Evolutionary conservation across 2,888 invertebrate genomes (phyloP), one percentile per base, ranked within the genome.

Genomic region (Drosophila mercatorum): DNA sequence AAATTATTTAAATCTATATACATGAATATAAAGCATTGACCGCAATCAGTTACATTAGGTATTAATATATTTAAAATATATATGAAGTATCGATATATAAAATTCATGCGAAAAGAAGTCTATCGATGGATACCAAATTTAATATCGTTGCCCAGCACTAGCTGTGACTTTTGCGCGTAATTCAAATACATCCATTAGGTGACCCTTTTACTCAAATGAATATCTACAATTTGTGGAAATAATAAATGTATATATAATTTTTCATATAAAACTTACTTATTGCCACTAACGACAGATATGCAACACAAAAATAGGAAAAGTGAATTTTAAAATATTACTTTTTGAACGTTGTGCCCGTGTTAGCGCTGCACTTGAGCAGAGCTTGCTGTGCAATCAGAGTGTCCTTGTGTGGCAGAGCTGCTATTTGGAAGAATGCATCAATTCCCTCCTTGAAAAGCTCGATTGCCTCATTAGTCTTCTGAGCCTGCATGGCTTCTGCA

Each of bases 321-420:
- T 5, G 3, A 11, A 22, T 28, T n/a, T 22, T 7, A 55, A 46
- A 38, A 26, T 8, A 40, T 71, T 79, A 87, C 63, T 84, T 91
- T 56, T 72, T 89, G 11, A 90, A 91, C 5, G 88, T 89, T 5
- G 83, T 89, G 14, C 91, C 92, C 28, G 82, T 89, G 47, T 94
- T 93, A 0, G 95, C 95, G 81, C 94, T 94, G 86, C 96, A 96
- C 0, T 95, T 94, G 3, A 95, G 93, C 41, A 96, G 91, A 0
- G 95, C 94, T 85, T 96, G 96, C 91, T 97, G 96, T 0, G 95
- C 96, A 36, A 95, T 92, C 55, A 96, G 94, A 0, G 96, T 95
- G 67, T 95, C 95, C 49, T 94, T 94, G 77, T 96, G 95, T 0
- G 97, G 97, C 0, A 95, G 93, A 0, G 93, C 92, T 0, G 95